Base-by-base conservation (phyloP, 2,888 invertebrate species). In the Meandrusa payeni region DNA sequence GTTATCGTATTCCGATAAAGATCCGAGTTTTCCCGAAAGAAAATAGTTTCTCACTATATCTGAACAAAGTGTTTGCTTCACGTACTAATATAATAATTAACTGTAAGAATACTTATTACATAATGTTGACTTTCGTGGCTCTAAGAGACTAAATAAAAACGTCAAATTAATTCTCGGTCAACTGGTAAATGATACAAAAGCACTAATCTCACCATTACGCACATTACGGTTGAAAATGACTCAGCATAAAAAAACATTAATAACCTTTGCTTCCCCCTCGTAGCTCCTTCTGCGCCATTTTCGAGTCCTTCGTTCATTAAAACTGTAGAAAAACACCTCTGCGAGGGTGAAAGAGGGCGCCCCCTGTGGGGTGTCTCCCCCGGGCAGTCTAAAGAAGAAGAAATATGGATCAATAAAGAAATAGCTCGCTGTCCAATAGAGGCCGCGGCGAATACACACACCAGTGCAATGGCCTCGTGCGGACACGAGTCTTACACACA, bases 321-420 rank as follows among this genome's bases (percentile, higher is more conserved):
- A 86, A 85, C 78, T 83, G 83, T 83, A 86, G 83, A 86, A 86
- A 86, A 85, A 85, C 85, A 82, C 79, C 64, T 57, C 69, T 43
- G 48, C 64, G 63, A 64, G 54, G 47, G 52, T 43, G 42, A 45
- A 44, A 53, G 54, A 48, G 52, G 42, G 40, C 23, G 41, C 41
- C 53, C 48, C 41, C 45, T 11, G 28, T 43, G 51, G 51, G 48
- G 55, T 32, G 41, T 50, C 49, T 47, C 63, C 59, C 67, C 61
- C 71, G 78, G 77, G 57, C 77, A 79, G 82, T 81, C 81, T 82
- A 68, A 85, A 86, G 86, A 86, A 85, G 79, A 88, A 88, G 88
- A 88, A 88, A 88, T 88, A 88, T 88, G 88, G 88, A 88, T 88
- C 88, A 83, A 88, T 88, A 88, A 88, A 88, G 88, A 88, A 88